Evolutionary conservation across 2,797 vertebrate species (phyloP), one percentile per base, ranked within the genome.

Genomic region (Philypnodon macrostomus): DNA sequence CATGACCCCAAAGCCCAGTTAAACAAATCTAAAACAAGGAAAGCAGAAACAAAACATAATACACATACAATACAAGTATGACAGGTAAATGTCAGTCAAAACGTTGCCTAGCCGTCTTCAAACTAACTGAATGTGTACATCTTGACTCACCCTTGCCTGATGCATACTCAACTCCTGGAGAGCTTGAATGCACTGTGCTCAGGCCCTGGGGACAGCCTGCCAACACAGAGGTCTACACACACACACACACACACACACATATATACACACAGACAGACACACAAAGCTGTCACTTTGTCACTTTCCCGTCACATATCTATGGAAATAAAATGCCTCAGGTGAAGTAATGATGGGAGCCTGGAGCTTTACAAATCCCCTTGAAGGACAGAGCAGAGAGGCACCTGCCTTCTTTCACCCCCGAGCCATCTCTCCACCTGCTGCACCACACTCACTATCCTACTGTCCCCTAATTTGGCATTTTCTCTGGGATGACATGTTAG

Each of bases 91-190:
- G 53, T 35, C 57, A 58, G 37, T 63, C 60, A 77, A 87, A 81
- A 82, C 64, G 82, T 71, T 67, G 76, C 48, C 69, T 6, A 42
- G 63, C 56, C 55, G 21, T 80, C 81, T 79, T 86, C 83, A 57
- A 86, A 85, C 47, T 85, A 81, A 0, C 67, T 66, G 44, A 85
- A 74, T 2, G 51, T 45, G 50, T 75, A 76, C 30, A 87, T 77
- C 60, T 90, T 85, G 52, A 70, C 85, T 86, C 69, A 88, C 57
- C n/a, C 89, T 79, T 55, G 60, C 64, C 75, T 80, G 70, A 83
- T 84, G 85, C 18, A 81, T 70, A 53, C 77, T 86, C 23, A 71
- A 81, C 30, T 87, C 75, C 67, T 81, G 75, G 56, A 77, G 69
- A 52, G 85, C 87, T 69, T 72, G 76, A 58, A 85, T 70, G 39